phyloP scores from a whole-genome alignment of 2,888 invertebrate species.

The Antheraea yamamai region DNA sequence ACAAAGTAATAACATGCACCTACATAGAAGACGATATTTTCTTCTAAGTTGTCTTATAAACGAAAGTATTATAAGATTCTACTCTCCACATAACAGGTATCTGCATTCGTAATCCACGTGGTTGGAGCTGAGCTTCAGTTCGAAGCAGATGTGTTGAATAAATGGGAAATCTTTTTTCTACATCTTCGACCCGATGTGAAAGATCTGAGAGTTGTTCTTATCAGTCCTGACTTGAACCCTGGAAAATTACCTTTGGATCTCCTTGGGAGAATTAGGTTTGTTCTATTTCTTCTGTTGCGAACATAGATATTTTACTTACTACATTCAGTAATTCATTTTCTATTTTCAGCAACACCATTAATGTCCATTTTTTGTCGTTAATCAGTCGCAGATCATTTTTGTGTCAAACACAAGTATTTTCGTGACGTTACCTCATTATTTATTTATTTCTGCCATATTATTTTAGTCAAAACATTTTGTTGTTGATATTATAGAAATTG shows the following conservation, averaged over 20 bases:
- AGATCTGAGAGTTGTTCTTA: slow-evolving; percentile 81
- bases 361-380: too few species aligned
- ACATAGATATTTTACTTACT: neutral
- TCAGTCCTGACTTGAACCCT: slow-evolving; percentile 85
- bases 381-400: too few species aligned
- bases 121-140: slow-evolving; percentile 88
- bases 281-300: slow-evolving; percentile 18
- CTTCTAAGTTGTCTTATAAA: too few species aligned
- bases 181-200: slow-evolving; percentile 83
- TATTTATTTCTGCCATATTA: too few species aligned
- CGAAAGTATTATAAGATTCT: too few species aligned
- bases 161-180: slow-evolving; percentile 87
- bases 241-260: slow-evolving; percentile 81
- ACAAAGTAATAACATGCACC: too few species aligned
- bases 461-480: too few species aligned
- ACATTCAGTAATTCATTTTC: neutral
- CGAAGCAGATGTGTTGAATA: slow-evolving; percentile 85
- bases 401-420: too few species aligned
- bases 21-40: too few species aligned
- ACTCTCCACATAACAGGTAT: slow-evolving; percentile 42
- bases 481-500: too few species aligned
- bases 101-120: slow-evolving; percentile 73
- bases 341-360: too few species aligned
- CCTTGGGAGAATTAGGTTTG: slow-evolving; percentile 79
- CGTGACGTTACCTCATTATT: too few species aligned